Conservation (phyloP, 1,140 invertebrate species). For the Asbolus verrucosus region DNA sequence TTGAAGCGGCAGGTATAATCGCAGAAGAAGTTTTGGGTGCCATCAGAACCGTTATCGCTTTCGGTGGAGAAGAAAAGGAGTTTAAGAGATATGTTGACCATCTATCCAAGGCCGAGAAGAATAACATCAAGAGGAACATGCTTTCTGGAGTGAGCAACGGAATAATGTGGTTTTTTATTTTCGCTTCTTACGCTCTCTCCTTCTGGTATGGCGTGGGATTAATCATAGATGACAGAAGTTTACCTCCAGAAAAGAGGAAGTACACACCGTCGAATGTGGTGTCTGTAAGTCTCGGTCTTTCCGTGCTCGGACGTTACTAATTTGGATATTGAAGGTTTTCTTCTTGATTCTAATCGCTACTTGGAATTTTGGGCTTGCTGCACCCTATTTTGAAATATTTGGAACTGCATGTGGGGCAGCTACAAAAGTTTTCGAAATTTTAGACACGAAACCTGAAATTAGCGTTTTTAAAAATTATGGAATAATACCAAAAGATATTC, state of each 20-base stretch:
- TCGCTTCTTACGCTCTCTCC: constrained; percentile 79
- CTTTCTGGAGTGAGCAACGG: constrained; percentile 78
- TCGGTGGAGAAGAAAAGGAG: constrained; percentile 83
- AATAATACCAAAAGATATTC: constrained; percentile 71
- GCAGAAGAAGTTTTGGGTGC: constrained; percentile 85
- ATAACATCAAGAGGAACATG: constrained; percentile 78
- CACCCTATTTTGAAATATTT: constrained; percentile 83
- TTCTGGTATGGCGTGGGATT: constrained; percentile 88
- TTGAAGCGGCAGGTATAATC: constrained; percentile 81
- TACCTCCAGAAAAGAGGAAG: constrained; percentile 67
- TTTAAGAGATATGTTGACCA: constrained; percentile 74
- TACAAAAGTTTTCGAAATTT: constrained; percentile 79
- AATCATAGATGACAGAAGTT: constrained; percentile 70
- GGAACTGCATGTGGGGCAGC: constrained; percentile 83
- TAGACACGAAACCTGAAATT: constrained; percentile 80
- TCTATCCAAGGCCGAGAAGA: constrained; percentile 72
- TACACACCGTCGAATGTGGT: constrained; percentile 77
- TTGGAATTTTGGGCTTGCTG: constrained; percentile 72
- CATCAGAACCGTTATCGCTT: constrained; percentile 84
- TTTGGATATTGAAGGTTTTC: constrained; percentile 56
- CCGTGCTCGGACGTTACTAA: no score
- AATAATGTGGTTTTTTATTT: constrained; percentile 82
- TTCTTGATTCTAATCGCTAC: constrained; percentile 60
- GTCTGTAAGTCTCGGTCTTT: constrained; percentile 68
- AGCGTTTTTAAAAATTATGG: constrained; percentile 76